Evolutionary conservation across 2,797 vertebrate species (phyloP).

Genomic region (Astyanax mexicanus): DNA sequence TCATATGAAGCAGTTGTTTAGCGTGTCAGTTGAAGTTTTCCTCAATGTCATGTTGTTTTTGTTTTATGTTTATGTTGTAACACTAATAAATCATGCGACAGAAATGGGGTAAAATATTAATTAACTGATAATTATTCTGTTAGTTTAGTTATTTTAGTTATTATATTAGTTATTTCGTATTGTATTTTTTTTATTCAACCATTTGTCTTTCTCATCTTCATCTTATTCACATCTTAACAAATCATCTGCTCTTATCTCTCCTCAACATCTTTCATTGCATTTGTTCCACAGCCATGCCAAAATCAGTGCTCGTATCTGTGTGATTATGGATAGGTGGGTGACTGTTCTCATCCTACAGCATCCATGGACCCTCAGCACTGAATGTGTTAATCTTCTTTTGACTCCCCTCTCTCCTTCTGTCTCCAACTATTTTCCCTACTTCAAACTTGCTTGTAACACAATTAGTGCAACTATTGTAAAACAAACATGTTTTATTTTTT

Average conservation of each 20-base stretch:
- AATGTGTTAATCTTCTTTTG: constrained; percentile 52
- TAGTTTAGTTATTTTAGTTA: neutral
- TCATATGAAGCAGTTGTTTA: too few relatives aligned
- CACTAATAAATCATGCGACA: neutral
- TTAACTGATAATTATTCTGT: neutral
- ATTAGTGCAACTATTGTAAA: neutral
- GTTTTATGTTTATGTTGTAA: neutral
- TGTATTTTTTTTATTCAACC: constrained; percentile 16
- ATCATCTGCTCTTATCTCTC: constrained; percentile 62
- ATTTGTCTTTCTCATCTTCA: constrained; percentile 46
- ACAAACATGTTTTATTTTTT: neutral
- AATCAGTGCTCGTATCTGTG: constrained; percentile 97
- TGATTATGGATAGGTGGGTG: constrained; percentile 99
- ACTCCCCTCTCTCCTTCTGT: constrained; percentile 10
- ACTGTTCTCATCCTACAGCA: constrained; percentile 74
- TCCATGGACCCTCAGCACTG: constrained; percentile 57
- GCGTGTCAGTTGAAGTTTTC: neutral
- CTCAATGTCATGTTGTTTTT: too few relatives aligned
- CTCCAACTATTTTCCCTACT: constrained; percentile 2
- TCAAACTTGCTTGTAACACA: constrained; percentile 15
- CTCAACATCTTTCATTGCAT: constrained; percentile 69
- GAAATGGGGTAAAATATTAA: too few relatives aligned
- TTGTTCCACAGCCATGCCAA: constrained; percentile 92
- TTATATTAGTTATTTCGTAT: too few relatives aligned
- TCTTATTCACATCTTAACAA: constrained; percentile 65